These are phyloP conservation scores for Formicarius rufipectus DNA, from an alignment of 2,113 vertebrate species.

Conservation along the genomic window DNA sequence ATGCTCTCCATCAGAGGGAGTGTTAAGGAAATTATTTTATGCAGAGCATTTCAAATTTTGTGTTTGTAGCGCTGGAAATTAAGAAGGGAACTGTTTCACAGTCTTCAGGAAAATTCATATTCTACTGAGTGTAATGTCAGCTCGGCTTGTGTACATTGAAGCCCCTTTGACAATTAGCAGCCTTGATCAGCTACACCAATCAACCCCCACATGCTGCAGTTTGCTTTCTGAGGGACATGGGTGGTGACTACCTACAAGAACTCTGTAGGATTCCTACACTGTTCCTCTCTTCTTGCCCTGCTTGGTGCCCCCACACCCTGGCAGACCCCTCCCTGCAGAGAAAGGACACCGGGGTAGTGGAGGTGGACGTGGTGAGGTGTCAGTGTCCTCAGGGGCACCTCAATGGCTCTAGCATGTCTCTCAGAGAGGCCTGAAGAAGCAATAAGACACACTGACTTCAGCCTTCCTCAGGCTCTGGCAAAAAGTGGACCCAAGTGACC, in stretches of 20 bases:
- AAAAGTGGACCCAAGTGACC: background rate
- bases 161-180: background rate
- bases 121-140: background rate
- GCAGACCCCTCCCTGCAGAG: background rate
- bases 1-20: background rate
- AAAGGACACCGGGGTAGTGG: background rate
- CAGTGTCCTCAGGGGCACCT: background rate
- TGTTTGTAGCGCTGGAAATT: background rate
- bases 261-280: background rate
- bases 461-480: background rate
- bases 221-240: background rate
- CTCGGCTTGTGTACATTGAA: rapidly evolving
- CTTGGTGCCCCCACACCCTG: background rate
- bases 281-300: background rate
- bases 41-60: background rate
- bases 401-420: background rate
- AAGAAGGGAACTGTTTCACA: background rate
- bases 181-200: background rate
- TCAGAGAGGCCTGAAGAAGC: background rate
- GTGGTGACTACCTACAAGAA: background rate
- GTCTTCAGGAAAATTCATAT: background rate
- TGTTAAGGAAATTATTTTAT: background rate
- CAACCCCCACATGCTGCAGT: background rate
- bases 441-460: background rate
- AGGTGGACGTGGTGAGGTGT: background rate